phyloP scores from a whole-genome alignment of 2,113 vertebrate genomes.

The Pampusana beccarii region DNA sequence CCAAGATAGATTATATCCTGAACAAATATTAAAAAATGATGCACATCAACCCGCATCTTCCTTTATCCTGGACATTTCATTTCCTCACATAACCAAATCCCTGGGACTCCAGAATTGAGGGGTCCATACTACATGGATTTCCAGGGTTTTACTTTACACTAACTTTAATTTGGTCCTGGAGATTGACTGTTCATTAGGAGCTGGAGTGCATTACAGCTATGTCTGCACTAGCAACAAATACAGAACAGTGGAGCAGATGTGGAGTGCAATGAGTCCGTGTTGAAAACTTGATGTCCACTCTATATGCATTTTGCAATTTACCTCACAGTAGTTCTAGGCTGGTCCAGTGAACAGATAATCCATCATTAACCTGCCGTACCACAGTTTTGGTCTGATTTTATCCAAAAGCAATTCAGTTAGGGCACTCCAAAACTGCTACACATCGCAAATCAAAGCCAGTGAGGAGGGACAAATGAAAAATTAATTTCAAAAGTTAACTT shows the following conservation, averaged over 20 bases:
- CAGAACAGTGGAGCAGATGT: background rate
- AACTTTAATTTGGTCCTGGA: background rate
- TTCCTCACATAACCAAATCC: too few species aligned
- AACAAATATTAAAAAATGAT: too few species aligned
- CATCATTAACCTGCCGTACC: background rate
- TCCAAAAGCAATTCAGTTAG: background rate
- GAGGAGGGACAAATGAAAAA: background rate
- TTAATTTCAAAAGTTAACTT: background rate
- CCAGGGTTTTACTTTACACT: background rate
- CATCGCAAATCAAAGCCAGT: background rate
- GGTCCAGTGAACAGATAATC: background rate
- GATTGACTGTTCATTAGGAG: background rate
- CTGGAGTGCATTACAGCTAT: background rate
- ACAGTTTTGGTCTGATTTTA: background rate
- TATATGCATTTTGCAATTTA: background rate
- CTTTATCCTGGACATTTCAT: too few species aligned
- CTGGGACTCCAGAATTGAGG: background rate
- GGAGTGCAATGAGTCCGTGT: background rate
- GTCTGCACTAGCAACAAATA: background rate
- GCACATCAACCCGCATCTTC: too few species aligned
- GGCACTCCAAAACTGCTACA: background rate
- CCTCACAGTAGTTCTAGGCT: background rate
- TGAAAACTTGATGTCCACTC: background rate
- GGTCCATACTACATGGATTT: background rate
- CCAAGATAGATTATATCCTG: too few species aligned